phyloP scores from a whole-genome alignment of 1,140 invertebrate species.

The Drosophila nigromelanica region DNA sequence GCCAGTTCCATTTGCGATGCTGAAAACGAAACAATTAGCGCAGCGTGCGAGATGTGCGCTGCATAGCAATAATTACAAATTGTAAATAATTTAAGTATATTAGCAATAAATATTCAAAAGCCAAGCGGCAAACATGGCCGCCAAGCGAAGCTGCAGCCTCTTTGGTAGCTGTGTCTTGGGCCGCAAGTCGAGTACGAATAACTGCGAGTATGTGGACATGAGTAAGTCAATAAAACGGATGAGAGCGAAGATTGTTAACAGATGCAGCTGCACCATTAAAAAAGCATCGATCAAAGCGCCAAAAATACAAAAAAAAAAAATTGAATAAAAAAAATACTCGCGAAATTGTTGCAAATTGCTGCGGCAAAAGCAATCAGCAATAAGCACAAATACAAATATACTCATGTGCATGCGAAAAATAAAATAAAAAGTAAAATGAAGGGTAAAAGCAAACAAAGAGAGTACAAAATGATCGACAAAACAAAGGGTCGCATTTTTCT shows the following conservation, averaged over 20 bases:
- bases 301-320: constrained; percentile 22
- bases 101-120: constrained; percentile 15
- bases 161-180: constrained; percentile 56
- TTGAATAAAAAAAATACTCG: constrained; percentile 7
- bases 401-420: constrained; percentile 7
- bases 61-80: constrained; percentile 25
- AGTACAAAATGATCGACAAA: constrained; percentile 23
- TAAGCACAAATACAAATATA: constrained; percentile 3
- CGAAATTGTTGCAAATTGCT: constrained; percentile 54
- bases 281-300: constrained; percentile 68
- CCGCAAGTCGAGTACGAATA: constrained; percentile 17
- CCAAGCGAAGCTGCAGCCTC: constrained; percentile 50
- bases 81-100: constrained; percentile 10
- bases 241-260: constrained; percentile 27
- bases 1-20: constrained; percentile 73
- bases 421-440: constrained; percentile 11
- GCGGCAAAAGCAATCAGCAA: constrained; percentile 2
- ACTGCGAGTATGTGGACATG: constrained; percentile 67
- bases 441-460: constrained; percentile 40
- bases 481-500: constrained; percentile 77
- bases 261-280: constrained; percentile 68
- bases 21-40: constrained; percentile 73
- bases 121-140: constrained; percentile 36
- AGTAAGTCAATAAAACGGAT: constrained; percentile 57
- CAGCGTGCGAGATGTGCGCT: constrained; percentile 25